Base-by-base conservation (phyloP, 2,797 vertebrate genomes). In the Ataeniobius toweri region DNA sequence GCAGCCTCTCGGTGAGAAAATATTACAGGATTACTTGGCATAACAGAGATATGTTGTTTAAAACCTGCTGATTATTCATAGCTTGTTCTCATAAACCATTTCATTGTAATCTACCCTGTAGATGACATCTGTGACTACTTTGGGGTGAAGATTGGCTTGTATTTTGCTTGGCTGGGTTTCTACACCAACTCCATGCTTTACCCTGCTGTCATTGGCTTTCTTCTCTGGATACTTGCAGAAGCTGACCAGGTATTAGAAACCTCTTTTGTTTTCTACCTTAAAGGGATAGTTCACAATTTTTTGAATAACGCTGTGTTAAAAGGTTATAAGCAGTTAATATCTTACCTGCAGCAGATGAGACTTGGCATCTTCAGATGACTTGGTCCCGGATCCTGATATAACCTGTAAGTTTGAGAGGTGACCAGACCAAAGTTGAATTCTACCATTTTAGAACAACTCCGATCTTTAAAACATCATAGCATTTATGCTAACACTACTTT, bases 101-200 rank as follows among this genome's bases (percentile, higher is more conserved):
- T 16, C 3, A 36, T 24, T 55, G 61, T 26, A 0, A 7, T 71
- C 36, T 85, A 31, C 74, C 73, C 68, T 83, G 0, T 31, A 98
- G 97, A 98, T 81, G 97, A 98, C 41, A 96, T 98, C 90, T 98
- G 97, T n/a, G 97, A 97, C 87, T 98, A 98, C 87, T 98, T 98
- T 0, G 97, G 97, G 1, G 97, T 98, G 90, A 98, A 98, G 92
- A 97, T 98, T 1, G 96, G 94, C 81, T 96, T 98, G 97, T 98
- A 98, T 56, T 98, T 98, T 1, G 97, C 97, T 83, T 98, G 97
- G 97, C 82, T 98, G 82, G 97, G 97, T 1, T 98, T 97, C 92
- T 98, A 98, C 92, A 98, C 97, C 3, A 98, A 97, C 0, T 97
- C 97, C 56, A 96, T 98, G 96, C 95, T 98, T 44, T 98, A 98